These are phyloP conservation scores for Drepanosiphum platanoidis DNA, from an alignment of 2,888 invertebrate species.

Conservation along the genomic window DNA sequence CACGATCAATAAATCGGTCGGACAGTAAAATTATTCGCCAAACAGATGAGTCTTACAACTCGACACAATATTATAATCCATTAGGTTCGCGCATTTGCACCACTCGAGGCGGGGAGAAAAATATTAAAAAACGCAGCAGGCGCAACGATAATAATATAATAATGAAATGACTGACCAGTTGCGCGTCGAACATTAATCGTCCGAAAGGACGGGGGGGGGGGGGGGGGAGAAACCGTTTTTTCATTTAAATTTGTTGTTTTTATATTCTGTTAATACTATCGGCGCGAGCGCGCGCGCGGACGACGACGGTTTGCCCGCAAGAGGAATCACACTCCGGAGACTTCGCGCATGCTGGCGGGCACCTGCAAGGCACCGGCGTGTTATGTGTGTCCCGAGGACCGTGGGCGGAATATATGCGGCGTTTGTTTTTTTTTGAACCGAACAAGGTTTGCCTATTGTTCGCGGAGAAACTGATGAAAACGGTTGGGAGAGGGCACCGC, in stretches of 20 bases:
- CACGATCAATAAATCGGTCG: too few relatives aligned
- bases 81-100: neutral
- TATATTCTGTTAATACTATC: too few relatives aligned
- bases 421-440: neutral
- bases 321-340: conserved; percentile 56
- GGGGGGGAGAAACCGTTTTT: neutral
- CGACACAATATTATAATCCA: too few relatives aligned
- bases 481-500: neutral
- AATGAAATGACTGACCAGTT: neutral
- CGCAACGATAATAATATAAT: neutral
- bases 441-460: conserved; percentile 33
- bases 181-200: neutral
- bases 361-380: conserved; percentile 20
- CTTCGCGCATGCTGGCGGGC: conserved; percentile 38
- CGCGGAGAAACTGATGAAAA: neutral
- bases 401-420: neutral
- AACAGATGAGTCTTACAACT: too few relatives aligned
- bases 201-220: neutral
- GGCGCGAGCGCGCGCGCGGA: neutral
- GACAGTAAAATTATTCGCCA: too few relatives aligned
- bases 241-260: too few relatives aligned
- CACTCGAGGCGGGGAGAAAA: neutral
- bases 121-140: neutral
- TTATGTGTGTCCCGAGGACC: neutral
- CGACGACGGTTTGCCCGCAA: conserved; percentile 46